Percentiles rank a stretch among this genome's conserved stretches.
Evolutionary conservation across 1,140 invertebrate genomes (phyloP).

Genomic region (Ceratoteleas bidentatus): DNA sequence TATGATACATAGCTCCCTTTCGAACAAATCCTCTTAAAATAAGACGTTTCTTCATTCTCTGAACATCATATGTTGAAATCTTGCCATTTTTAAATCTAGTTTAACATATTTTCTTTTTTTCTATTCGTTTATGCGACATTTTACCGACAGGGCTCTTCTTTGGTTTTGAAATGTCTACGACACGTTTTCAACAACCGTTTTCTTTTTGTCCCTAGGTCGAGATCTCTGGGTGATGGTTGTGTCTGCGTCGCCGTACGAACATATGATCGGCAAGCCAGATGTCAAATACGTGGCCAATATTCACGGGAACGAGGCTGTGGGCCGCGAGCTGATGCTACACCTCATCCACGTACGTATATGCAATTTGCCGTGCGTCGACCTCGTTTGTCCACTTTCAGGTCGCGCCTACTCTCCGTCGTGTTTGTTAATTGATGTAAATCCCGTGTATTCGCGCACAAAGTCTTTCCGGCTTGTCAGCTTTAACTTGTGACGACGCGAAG

Average conservation of each 20-base stretch:
- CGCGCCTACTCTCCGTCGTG: constrained; percentile 38
- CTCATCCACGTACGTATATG: constrained; percentile 87
- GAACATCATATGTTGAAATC: too few relatives aligned
- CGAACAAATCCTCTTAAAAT: too few relatives aligned
- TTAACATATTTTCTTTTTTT: too few relatives aligned
- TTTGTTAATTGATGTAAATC: constrained; percentile 56
- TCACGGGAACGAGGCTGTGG: constrained; percentile 95
- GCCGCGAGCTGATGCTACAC: constrained; percentile 92
- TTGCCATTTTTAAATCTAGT: too few relatives aligned
- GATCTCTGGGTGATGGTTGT: constrained; percentile 98
- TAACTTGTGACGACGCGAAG: constrained; percentile 23
- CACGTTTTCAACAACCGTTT: too few relatives aligned
- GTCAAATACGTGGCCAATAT: constrained; percentile 96
- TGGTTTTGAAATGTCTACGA: too few relatives aligned
- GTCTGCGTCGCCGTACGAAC: constrained; percentile 92
- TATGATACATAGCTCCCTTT: too few relatives aligned
- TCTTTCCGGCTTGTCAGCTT: constrained; percentile 23
- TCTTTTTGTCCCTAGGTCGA: constrained; percentile 86
- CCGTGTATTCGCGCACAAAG: constrained; percentile 35
- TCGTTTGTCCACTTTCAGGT: constrained; percentile 64
- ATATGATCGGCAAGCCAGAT: constrained; percentile 95
- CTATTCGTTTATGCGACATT: too few relatives aligned
- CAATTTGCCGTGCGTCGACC: constrained; percentile 66
- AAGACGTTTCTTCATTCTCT: too few relatives aligned
- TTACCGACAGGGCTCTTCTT: too few relatives aligned